Evolutionary conservation across 2,113 vertebrate genomes (phyloP).

Genomic region (Lonchura striata): DNA sequence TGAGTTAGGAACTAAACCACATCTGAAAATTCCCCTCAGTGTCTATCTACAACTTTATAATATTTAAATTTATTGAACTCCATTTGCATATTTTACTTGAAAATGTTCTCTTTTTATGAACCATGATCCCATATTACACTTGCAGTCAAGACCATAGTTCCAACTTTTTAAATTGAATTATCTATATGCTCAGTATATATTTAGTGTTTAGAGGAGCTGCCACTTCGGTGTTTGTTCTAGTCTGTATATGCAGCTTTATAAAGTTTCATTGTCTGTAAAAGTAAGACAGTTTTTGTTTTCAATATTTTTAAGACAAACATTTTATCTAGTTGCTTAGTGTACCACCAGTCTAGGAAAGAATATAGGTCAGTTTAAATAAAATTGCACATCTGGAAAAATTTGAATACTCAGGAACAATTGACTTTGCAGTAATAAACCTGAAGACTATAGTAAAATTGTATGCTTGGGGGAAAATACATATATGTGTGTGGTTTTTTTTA

Average conservation of each 20-base stretch:
- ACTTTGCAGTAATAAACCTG: neutral
- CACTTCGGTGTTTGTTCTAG: neutral
- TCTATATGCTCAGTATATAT: neutral
- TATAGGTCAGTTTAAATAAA: neutral
- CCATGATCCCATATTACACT: neutral
- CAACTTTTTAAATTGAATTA: neutral
- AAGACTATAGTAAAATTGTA: neutral
- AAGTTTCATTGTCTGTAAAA: neutral
- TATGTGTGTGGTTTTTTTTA: fast-evolving
- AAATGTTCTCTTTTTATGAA: neutral
- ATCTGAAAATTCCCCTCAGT: neutral
- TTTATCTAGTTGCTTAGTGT: neutral
- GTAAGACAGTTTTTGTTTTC: neutral
- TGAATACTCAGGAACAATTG: neutral
- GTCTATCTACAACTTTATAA: neutral
- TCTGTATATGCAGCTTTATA: neutral
- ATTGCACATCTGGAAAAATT: neutral
- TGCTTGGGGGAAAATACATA: neutral
- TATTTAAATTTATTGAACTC: neutral
- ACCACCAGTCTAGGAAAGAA: neutral
- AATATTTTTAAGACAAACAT: neutral
- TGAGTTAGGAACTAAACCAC: neutral
- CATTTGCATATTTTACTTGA: neutral
- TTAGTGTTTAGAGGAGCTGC: neutral
- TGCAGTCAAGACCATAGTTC: neutral